Conservation (phyloP, 1,140 invertebrate species). For the Musca domestica region DNA sequence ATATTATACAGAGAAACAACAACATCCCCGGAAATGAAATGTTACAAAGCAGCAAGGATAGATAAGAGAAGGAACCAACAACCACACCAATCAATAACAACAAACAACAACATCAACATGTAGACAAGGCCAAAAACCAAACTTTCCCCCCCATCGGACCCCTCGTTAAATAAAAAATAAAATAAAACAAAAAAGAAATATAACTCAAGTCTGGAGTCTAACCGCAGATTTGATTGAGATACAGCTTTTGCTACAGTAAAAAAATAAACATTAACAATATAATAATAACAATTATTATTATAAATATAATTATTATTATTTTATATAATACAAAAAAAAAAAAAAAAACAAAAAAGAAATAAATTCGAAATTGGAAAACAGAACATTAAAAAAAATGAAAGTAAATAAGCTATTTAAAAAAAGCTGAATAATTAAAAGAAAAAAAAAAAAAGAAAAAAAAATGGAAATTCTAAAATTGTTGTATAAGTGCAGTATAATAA, state of each 20-base stretch:
- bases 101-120: conserved; percentile 8
- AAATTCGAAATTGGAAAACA: not conserved
- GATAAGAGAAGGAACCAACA: not conserved
- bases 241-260: not conserved
- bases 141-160: too few relatives aligned
- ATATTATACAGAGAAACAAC: not conserved
- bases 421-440: not conserved
- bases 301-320: conserved; percentile 1
- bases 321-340: conserved; percentile 13
- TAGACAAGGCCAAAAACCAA: not conserved
- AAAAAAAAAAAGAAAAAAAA: not conserved
- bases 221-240: not conserved
- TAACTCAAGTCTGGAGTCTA: conserved; percentile 3
- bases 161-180: too few relatives aligned
- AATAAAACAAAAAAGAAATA: not conserved
- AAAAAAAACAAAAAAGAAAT: not conserved
- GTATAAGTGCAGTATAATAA: conserved; percentile 17
- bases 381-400: not conserved
- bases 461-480: conserved; percentile 18
- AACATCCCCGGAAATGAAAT: not conserved
- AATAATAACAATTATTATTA: too few relatives aligned
- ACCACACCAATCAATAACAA: conserved; percentile 3
- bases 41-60: not conserved
- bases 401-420: too few relatives aligned
- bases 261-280: not conserved